Percentiles rank a stretch among this genome's conserved stretches.
Evolutionary conservation across 2,113 vertebrate species (phyloP).

Genomic region (Zingel zingel): DNA sequence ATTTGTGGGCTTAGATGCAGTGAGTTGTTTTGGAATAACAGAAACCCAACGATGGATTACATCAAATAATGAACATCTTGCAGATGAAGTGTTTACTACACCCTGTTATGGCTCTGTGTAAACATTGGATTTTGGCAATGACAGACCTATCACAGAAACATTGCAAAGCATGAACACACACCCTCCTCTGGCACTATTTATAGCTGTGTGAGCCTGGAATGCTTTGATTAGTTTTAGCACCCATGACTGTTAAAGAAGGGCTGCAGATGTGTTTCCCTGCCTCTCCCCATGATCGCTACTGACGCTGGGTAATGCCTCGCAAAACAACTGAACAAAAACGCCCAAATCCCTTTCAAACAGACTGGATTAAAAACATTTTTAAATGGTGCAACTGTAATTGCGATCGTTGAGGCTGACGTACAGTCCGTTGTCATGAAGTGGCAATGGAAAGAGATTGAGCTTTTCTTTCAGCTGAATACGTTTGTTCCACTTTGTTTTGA

Average conservation of each 20-base stretch:
- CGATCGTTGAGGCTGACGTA: conserved; percentile 22
- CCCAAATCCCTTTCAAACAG: conserved; percentile 10
- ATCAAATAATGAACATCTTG: conserved; percentile 22
- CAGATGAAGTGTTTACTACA: conserved; percentile 64
- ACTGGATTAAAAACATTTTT: conserved; percentile 9
- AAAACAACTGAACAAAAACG: conserved; percentile 34
- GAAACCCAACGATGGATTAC: conserved; percentile 28
- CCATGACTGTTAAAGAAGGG: conserved; percentile 53
- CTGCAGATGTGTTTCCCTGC: conserved; percentile 59
- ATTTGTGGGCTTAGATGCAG: not conserved
- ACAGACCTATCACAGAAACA: conserved; percentile 59
- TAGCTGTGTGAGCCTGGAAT: conserved; percentile 66
- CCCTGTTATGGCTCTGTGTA: conserved; percentile 58
- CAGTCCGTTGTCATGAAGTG: conserved; percentile 25
- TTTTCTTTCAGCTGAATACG: conserved; percentile 48
- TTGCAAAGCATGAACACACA: conserved; percentile 71
- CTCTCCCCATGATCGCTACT: conserved; percentile 52
- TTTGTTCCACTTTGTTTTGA: conserved; percentile 58
- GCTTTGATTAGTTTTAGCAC: conserved; percentile 76
- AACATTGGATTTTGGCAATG: conserved; percentile 69
- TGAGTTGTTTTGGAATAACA: conserved; percentile 44
- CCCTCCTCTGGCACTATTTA: conserved; percentile 77
- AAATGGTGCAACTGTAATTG: conserved; percentile 17
- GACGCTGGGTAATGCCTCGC: conserved; percentile 47
- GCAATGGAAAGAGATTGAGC: conserved; percentile 26